Evolutionary conservation across 2,113 vertebrate species (phyloP), one percentile per base, ranked within the genome.

Genomic region (Mellivora capensis): DNA sequence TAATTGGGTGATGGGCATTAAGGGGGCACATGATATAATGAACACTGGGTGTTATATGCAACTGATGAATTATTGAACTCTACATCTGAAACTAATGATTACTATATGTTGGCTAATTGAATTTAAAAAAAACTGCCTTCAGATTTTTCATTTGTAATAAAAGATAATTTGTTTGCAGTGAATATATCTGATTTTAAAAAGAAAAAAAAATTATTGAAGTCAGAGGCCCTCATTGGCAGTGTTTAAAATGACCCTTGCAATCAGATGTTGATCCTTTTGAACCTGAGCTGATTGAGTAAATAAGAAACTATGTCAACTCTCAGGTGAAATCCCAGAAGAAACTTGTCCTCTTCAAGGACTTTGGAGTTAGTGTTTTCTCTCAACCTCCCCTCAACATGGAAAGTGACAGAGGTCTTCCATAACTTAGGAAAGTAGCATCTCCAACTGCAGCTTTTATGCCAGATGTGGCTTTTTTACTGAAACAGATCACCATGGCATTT

Each of bases 301-400:
- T 14, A 25, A 29, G 37, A 74, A 76, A 54, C 17, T 3, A 4
- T 39, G 52, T 42, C 62, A 54, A n/a, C 87, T 39, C 21, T 42
- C 15, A 11, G 4, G 17, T 39, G 37, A 21, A 47, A 76, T 14
- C 11, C 5, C 8, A n/a, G 59, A 27, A 18, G 59, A 67, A 31
- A 54, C 15, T 4, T 67, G 29, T 2, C 18, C 4, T 44, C 6
- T 25, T 57, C 64, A 74, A 37, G 20, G n/a, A 71, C 42, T 42
- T 49, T 3, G 3, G 34, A 4, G 17, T 1, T 29, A 11, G 29
- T 25, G 8, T 18, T 64, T 8, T 1, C 0, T 17, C 31, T 76
- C 13, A 29, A 4, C 20, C 13, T 44, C 21, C 52, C 15, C 52
- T 52, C 52, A 52, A 52, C 52, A 52, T 4, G 27, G 42, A 74